Evolutionary conservation across 1,140 invertebrate species (phyloP), one percentile per base, ranked within the genome.

Genomic region (Heliothis subflexa): DNA sequence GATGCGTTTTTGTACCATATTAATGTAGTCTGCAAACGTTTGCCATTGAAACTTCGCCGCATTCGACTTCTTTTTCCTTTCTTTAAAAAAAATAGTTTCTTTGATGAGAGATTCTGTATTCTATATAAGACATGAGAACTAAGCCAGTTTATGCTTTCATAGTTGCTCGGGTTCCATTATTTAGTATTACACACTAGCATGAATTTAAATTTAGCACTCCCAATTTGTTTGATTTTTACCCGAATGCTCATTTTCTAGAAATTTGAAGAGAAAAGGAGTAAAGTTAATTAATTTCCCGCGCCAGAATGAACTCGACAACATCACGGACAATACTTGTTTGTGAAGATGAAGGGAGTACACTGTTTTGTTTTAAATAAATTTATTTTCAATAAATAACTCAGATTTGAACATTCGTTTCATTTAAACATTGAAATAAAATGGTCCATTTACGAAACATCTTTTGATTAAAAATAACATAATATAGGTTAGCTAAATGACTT

Each of bases 371-470:
- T 52, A 79, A 81, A 66, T 66, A 79, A 85, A 55, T 84, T 83
- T 85, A 85, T 85, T 85, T 81, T 80, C 66, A 83, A 81, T 79
- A 85, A 79, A 81, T 72, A 78, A 70, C 57, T 54, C 50, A 49
- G 73, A 50, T 77, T 12, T 49, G 55, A 70, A 81, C 78, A 64
- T 78, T 66, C 49, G 52, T 73, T 59, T 76, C 11, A 79, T 76
- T 75, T 28, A 21, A 9, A 18, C 14, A 40, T 52, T 62, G 21
- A 21, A 61, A 40, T 62, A 61, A 70, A 14, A 10, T 21, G 5
- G 33, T 40, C 33, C 21, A 25, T 49, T 49, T n/a, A 18, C 49
- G 13, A 1, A 40, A 40, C 57, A 13, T 33, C 28, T 61, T 45
- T 10, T 64, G 61, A 47, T 45, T 18, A 18, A 9, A n/a, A 12